A percentile compares a stretch with the other conserved stretches of the same genome.
Evolutionary conservation across 1,140 invertebrate species (phyloP).

Genomic region (Maconellicoccus hirsutus): DNA sequence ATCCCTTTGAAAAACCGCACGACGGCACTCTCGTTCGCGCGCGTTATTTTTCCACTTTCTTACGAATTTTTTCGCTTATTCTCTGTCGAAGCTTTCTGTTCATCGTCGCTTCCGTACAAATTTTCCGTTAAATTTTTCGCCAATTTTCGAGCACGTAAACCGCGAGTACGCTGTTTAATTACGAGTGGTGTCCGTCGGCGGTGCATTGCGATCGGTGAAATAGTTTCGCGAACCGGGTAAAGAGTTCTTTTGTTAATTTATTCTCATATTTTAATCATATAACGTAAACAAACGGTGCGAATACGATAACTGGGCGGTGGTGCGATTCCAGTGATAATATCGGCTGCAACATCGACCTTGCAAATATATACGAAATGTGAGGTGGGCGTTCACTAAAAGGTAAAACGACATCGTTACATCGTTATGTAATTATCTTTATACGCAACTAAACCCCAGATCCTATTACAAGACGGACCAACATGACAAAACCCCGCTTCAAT

Average conservation of each 20-base stretch:
- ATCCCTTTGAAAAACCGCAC: slow-evolving; percentile 6
- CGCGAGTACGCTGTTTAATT: background rate
- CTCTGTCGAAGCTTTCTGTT: background rate
- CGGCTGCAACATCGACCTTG: background rate
- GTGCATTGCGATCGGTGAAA: background rate
- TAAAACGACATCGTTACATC: no score
- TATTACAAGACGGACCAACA: no score
- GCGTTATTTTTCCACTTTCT: slow-evolving; percentile 20
- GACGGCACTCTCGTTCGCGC: slow-evolving; percentile 17
- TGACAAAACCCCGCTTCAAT: no score
- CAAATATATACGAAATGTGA: no score
- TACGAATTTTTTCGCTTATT: slow-evolving; percentile 12
- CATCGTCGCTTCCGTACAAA: slow-evolving; percentile 12
- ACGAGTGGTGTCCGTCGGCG: background rate
- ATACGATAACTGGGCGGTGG: background rate
- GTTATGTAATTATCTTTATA: no score
- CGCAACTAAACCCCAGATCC: no score
- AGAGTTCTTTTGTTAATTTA: background rate
- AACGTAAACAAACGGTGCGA: background rate
- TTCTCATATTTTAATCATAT: no score
- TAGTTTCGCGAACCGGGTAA: background rate
- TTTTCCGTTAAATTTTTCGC: background rate
- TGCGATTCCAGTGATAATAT: background rate
- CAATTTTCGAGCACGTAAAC: background rate
- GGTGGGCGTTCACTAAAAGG: no score